phyloP scores from a whole-genome alignment of 37 sponge, comb jelly and placozoan genomes.

The Ephydatia muelleri region DNA sequence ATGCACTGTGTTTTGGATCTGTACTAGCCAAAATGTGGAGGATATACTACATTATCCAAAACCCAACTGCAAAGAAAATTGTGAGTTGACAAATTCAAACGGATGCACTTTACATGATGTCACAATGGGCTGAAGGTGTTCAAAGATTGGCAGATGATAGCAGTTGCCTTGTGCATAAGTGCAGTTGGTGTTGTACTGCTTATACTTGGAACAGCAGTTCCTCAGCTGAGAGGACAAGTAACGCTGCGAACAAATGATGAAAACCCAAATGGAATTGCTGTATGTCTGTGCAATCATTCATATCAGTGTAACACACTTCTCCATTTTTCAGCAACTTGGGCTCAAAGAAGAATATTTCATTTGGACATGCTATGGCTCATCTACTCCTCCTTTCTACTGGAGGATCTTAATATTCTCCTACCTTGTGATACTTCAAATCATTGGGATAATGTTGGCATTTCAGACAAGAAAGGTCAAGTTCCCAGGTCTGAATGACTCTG shows the following conservation, averaged over 20 bases:
- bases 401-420: not conserved
- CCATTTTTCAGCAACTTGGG: not conserved
- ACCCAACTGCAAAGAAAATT: constrained; percentile 46
- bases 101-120: no score
- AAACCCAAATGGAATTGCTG: not conserved
- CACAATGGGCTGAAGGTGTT: no score
- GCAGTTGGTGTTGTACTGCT: not conserved
- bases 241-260: not conserved
- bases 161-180: not conserved
- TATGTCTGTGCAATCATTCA: not conserved
- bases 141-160: no score
- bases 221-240: not conserved
- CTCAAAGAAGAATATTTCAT: not conserved
- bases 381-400: not conserved
- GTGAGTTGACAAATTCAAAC: no score
- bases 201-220: not conserved
- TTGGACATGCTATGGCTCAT: not conserved
- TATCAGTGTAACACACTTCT: no score
- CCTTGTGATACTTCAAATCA: not conserved
- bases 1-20: constrained; percentile 34
- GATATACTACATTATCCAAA: constrained; percentile 47
- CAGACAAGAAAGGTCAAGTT: not conserved
- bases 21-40: no score
- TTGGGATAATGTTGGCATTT: no score
- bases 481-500: not conserved